These are phyloP conservation scores for Xestia c-nigrum DNA, from an alignment of 2,888 invertebrate genomes.

Conservation along the genomic window DNA sequence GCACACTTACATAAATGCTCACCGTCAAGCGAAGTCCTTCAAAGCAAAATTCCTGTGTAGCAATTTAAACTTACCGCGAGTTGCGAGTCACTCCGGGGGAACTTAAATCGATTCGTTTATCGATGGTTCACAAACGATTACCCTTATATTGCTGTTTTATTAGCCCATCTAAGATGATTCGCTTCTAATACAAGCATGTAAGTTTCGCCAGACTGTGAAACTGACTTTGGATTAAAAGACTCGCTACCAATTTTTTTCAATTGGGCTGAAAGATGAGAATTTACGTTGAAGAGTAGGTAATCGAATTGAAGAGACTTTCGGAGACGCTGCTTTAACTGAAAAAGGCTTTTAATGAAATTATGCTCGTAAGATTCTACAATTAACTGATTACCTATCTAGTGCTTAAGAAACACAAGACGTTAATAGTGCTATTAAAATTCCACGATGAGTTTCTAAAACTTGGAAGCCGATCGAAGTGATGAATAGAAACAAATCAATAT, in stretches of 20 bases:
- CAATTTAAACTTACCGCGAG: conserved; percentile 88
- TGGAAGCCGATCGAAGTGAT: not conserved
- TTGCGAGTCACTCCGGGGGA: conserved; percentile 83
- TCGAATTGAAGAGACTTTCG: conserved; percentile 18
- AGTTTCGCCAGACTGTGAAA: conserved; percentile 65
- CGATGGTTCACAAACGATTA: conserved; percentile 88
- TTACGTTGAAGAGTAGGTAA: conserved; percentile 7
- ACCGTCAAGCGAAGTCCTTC: conserved; percentile 73
- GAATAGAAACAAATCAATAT: not conserved
- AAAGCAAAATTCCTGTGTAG: conserved; percentile 86
- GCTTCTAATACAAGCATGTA: conserved; percentile 62
- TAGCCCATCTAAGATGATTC: conserved; percentile 78
- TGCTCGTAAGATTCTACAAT: not conserved
- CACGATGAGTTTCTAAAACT: not conserved
- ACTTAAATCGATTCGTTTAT: conserved; percentile 90
- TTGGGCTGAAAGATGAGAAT: conserved; percentile 16
- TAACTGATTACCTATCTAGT: not conserved
- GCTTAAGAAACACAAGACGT: not conserved
- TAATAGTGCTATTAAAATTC: not conserved
- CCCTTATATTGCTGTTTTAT: conserved; percentile 85
- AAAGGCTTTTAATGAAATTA: not conserved
- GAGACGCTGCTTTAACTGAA: not conserved
- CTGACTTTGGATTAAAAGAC: conserved; percentile 48
- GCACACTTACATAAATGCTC: conserved; percentile 66
- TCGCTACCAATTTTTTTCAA: conserved; percentile 19